These are phyloP conservation scores for Adelosebastes latens DNA, from an alignment of 2,797 vertebrate species.

Conservation along the genomic window DNA sequence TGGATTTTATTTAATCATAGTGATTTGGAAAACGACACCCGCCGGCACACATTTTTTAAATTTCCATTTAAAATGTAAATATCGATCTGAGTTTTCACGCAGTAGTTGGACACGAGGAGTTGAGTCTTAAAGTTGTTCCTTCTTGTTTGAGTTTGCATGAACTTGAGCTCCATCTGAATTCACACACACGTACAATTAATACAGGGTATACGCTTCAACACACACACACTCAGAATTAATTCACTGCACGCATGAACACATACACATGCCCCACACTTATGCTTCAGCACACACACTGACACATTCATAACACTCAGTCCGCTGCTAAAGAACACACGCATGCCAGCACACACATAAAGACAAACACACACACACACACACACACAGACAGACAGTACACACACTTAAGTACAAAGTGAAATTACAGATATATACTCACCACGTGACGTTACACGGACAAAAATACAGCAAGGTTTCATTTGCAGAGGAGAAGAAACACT, in stretches of 20 bases:
- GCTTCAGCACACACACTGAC: constrained; percentile 56
- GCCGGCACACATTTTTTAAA: neutral
- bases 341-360: constrained; percentile 2
- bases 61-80: neutral
- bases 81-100: neutral
- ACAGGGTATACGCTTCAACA: constrained; percentile 54
- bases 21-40: neutral
- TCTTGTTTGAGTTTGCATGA: constrained; percentile 51
- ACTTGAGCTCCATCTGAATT: constrained; percentile 61
- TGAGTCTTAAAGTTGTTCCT: constrained; percentile 18
- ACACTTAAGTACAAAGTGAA: neutral
- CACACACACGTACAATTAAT: constrained; percentile 72
- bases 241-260: constrained; percentile 66
- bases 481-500: neutral
- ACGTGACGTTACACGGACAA: neutral
- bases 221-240: constrained; percentile 74
- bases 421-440: neutral
- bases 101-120: neutral
- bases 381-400: neutral
- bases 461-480: constrained; percentile 4
- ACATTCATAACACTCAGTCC: constrained; percentile 41
- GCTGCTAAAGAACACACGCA: constrained; percentile 2
- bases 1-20: neutral
- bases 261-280: constrained; percentile 53
- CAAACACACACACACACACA: constrained; percentile 18